Percentiles rank a stretch among this genome's conserved stretches.
Evolutionary conservation across 1,140 invertebrate species (phyloP).

Genomic region (Ceratosolen solmsi): DNA sequence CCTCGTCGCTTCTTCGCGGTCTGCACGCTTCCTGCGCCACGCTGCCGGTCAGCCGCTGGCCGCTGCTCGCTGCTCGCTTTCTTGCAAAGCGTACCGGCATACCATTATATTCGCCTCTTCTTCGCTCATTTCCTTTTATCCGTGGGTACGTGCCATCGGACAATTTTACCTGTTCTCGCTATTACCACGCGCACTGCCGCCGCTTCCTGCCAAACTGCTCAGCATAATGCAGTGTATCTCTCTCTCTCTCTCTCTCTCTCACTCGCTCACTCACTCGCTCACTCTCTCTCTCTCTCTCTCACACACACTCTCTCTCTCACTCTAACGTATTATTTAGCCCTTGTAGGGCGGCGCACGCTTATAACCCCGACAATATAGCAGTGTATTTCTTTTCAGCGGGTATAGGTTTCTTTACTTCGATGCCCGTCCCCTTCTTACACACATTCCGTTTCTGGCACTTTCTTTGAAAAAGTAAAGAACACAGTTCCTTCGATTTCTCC

Average conservation of each 20-base stretch:
- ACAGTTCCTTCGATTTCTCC: no score
- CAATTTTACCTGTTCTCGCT: conserved; percentile 48
- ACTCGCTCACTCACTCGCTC: background rate
- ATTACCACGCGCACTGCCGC: conserved; percentile 27
- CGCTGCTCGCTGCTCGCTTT: background rate
- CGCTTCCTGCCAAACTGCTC: conserved; percentile 52
- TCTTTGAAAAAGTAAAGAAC: conserved; percentile 24
- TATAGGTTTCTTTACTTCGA: conserved; percentile 3
- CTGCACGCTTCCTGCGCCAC: conserved; percentile 29
- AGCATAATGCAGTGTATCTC: conserved; percentile 22
- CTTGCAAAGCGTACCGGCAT: conserved; percentile 7
- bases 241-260: no score
- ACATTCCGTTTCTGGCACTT: conserved; percentile 14
- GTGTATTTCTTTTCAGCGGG: conserved; percentile 22
- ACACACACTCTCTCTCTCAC: background rate
- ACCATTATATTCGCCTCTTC: conserved; percentile 16
- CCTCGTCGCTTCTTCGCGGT: conserved; percentile 29
- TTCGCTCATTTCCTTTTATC: background rate
- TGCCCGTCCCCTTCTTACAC: background rate
- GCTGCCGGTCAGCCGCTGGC: background rate
- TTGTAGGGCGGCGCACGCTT: conserved; percentile 10
- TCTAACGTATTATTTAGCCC: background rate
- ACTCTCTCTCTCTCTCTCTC: background rate
- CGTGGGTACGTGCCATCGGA: conserved; percentile 27
- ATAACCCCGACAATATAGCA: background rate